Evolutionary conservation across 2,888 invertebrate species (phyloP).

Genomic region (Phyllotreta striolata): DNA sequence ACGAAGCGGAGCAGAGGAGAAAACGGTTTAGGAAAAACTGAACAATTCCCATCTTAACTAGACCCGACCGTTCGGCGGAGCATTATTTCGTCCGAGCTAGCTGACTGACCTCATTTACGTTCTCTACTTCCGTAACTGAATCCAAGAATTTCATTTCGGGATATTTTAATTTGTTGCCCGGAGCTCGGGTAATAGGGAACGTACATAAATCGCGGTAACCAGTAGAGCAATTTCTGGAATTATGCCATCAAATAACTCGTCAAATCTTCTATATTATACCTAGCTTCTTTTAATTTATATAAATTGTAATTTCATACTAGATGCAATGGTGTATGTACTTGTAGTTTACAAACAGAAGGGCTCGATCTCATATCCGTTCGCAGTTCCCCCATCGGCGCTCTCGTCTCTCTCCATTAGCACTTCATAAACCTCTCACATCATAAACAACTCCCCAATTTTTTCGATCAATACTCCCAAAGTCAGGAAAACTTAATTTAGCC

Average conservation of each 20-base stretch:
- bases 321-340: too few relatives aligned
- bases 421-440: conserved; percentile 36
- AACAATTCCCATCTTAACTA: conserved; percentile 21
- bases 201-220: too few relatives aligned
- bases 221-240: too few relatives aligned
- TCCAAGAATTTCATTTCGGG: conserved; percentile 24
- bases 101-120: conserved; percentile 28
- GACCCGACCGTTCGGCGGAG: conserved; percentile 13
- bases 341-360: too few relatives aligned
- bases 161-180: conserved; percentile 18
- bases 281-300: too few relatives aligned
- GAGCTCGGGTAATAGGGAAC: too few relatives aligned
- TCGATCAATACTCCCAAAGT: conserved; percentile 42
- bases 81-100: conserved; percentile 25
- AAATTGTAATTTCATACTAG: too few relatives aligned
- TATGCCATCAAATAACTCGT: too few relatives aligned
- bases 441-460: conserved; percentile 41
- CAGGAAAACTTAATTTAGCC: conserved; percentile 43
- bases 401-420: conserved; percentile 28
- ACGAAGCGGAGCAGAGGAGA: conserved; percentile 3
- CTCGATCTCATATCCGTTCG: too few relatives aligned
- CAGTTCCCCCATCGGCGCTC: neutral
- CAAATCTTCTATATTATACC: too few relatives aligned
- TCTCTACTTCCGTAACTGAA: conserved; percentile 18
- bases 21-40: conserved; percentile 4